Conservation (phyloP, 2,797 vertebrate genomes). For the Gephyroberyx darwinii region DNA sequence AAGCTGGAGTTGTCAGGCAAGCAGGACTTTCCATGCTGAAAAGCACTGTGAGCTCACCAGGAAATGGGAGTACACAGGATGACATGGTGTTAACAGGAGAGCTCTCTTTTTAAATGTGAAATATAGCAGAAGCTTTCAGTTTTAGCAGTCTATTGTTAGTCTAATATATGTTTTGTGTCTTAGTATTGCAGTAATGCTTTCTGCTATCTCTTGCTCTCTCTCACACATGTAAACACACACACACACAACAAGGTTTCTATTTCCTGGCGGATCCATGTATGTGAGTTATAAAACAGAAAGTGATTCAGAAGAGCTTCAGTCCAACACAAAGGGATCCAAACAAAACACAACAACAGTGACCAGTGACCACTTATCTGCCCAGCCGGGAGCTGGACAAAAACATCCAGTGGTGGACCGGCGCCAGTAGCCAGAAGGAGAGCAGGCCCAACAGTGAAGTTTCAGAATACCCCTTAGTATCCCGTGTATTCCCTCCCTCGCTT, state of each 20-base stretch:
- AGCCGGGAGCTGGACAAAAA: conserved; percentile 36
- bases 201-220: background rate
- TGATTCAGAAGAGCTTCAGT: conserved; percentile 26
- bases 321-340: conserved; percentile 46
- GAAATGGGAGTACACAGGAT: conserved; percentile 74
- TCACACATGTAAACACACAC: background rate
- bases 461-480: conserved; percentile 17
- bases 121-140: conserved; percentile 19
- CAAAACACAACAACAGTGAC: conserved; percentile 33
- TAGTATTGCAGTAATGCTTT: background rate
- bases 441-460: conserved; percentile 30
- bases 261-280: conserved; percentile 48
- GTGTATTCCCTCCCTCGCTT: conserved; percentile 26
- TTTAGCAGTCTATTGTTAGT: background rate
- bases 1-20: conserved; percentile 64
- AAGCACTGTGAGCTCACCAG: conserved; percentile 66
- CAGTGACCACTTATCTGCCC: conserved; percentile 26
- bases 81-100: conserved; percentile 48
- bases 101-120: too few relatives aligned
- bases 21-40: conserved; percentile 71
- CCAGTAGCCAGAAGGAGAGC: conserved; percentile 19
- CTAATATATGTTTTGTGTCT: background rate
- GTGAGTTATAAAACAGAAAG: conserved; percentile 47
- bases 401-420: conserved; percentile 26
- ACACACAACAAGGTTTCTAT: conserved; percentile 40